phyloP scores from a whole-genome alignment of 2,797 vertebrate genomes.

The Leucoraja ocellata region DNA sequence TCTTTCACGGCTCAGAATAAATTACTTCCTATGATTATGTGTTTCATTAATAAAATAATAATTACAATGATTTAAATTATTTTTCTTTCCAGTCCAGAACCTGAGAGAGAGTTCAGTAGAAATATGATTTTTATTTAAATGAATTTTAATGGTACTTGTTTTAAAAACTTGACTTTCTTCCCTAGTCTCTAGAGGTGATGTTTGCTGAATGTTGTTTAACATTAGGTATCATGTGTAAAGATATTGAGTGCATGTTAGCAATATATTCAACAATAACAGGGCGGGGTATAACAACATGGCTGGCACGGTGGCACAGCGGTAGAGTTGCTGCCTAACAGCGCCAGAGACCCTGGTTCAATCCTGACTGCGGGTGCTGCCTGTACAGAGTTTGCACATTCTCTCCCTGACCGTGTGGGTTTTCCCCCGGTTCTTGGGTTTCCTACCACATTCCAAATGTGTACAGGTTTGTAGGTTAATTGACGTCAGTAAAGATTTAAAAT shows the following conservation, averaged over 20 bases:
- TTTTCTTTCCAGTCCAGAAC: not conserved
- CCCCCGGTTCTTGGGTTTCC: too few relatives aligned
- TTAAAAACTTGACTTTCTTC: not conserved
- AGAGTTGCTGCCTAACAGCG: too few relatives aligned
- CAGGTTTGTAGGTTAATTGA: too few relatives aligned
- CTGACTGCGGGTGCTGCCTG: too few relatives aligned
- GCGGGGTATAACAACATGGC: too few relatives aligned
- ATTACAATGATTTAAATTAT: not conserved
- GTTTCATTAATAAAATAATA: constrained; percentile 30
- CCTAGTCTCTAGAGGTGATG: not conserved
- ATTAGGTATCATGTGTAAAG: not conserved
- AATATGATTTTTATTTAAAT: not conserved
- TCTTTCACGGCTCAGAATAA: not conserved
- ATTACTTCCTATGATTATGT: not conserved
- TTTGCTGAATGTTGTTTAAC: not conserved
- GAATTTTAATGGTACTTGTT: not conserved
- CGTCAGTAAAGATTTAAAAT: too few relatives aligned
- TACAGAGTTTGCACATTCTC: too few relatives aligned
- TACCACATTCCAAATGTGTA: too few relatives aligned
- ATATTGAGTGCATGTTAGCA: not conserved
- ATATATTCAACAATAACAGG: not conserved
- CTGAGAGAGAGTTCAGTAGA: not conserved
- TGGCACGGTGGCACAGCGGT: too few relatives aligned
- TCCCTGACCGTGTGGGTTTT: too few relatives aligned
- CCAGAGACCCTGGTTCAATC: too few relatives aligned